Conservation (phyloP, 2,113 vertebrate genomes). For the Halichoerus grypus region DNA sequence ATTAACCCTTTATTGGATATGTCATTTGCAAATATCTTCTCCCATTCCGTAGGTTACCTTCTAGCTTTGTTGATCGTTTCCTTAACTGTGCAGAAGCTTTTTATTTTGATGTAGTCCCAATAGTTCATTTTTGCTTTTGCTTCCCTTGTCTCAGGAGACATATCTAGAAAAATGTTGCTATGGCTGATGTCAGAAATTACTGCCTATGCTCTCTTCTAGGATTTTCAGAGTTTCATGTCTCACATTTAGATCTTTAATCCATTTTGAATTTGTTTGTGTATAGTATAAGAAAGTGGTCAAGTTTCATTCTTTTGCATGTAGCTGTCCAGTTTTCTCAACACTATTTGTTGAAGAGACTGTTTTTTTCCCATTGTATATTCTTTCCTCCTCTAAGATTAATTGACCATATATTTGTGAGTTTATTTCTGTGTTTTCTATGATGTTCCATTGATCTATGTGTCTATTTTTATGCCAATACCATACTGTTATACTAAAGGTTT, state of each 20-base stretch:
- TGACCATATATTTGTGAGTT: not conserved
- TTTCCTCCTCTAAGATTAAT: not conserved
- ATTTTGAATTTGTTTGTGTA: not conserved
- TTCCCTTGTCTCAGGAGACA: too few relatives aligned
- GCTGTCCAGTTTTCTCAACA: not conserved
- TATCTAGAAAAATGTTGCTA: too few relatives aligned
- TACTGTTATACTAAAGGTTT: not conserved
- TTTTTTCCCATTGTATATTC: not conserved
- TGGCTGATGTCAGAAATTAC: too few relatives aligned
- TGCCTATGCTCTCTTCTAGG: too few relatives aligned
- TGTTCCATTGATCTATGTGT: not conserved
- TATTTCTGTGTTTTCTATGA: not conserved
- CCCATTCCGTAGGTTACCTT: not conserved
- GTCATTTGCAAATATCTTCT: not conserved
- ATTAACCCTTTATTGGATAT: not conserved
- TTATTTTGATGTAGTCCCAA: too few relatives aligned
- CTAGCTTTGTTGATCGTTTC: too few relatives aligned
- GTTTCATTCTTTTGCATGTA: not conserved
- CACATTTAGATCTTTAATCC: not conserved
- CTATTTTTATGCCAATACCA: not conserved
- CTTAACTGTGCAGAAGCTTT: too few relatives aligned
- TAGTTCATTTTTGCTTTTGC: too few relatives aligned
- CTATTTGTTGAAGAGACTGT: not conserved
- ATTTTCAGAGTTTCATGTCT: too few relatives aligned
- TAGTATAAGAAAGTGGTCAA: not conserved